Evolutionary conservation across 2,113 vertebrate genomes (phyloP), one percentile per base, ranked within the genome.

Genomic region (Syrrhaptes paradoxus): DNA sequence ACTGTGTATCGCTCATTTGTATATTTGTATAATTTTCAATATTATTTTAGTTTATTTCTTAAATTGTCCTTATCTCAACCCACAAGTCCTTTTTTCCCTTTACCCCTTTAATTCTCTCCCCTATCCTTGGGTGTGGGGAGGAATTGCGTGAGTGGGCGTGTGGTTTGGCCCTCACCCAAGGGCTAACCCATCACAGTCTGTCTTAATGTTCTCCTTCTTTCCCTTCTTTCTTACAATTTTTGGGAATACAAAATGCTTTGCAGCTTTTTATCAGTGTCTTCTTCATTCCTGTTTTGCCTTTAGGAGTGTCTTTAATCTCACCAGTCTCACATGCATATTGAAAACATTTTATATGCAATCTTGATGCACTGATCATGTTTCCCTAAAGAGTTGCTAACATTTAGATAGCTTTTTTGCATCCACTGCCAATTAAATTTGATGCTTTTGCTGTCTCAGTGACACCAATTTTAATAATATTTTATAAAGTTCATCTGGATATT

Each of bases 371-470:
- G 43, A 71, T 95, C 55, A 55, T 74, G 21, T 78, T 88, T 13
- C 55, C 78, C 46, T 80, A 34, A 95, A 92, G 24, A 72, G 67
- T 71, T 90, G 88, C 28, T 95, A 83, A 88, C 72, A 86, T 92
- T 90, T 80, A 87, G 43, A 73, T 49, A 70, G 26, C 20, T 73
- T 63, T 73, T 36, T 66, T 76, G 31, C 55, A 87, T 82, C 32
- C 25, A 68, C 16, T 80, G 31, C 19, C 24, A 54, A 51, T 84
- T 63, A 77, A 89, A 75, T 84, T 67, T 51, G 26, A 51, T 26
- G 65, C 49, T 76, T 61, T 87, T 55, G 7, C 26, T 78, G 38
- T 10, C 17, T 84, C 43, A 68, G 14, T 80, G 4, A 46, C n/a
- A 92, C 7, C 17, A 10, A 21, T 77, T 89, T 89, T 49, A 93